Evolutionary conservation across 2,113 vertebrate species (phyloP).

Genomic region (Lepus americanus): DNA sequence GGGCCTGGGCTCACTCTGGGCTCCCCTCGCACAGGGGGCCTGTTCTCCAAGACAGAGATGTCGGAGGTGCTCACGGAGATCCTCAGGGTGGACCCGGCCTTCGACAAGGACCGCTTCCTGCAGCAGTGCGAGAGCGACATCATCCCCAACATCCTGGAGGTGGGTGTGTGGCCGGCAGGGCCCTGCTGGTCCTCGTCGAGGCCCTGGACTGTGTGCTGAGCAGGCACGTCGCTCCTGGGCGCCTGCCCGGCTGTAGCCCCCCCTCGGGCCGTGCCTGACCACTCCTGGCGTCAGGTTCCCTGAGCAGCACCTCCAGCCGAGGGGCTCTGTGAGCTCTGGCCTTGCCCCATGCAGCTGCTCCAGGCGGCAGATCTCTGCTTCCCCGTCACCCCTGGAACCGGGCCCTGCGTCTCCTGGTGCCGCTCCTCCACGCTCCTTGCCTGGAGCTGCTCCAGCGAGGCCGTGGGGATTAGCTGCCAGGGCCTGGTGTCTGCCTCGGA

Average conservation of each 20-base stretch:
- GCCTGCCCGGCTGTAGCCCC: background rate
- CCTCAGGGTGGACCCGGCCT: conserved; percentile 93
- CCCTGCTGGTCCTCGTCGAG: background rate
- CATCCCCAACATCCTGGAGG: conserved; percentile 98
- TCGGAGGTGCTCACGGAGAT: conserved; percentile 98
- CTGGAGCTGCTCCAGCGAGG: background rate
- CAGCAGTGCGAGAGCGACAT: conserved; percentile 95
- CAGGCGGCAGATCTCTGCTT: too few species aligned
- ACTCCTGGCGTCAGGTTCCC: background rate
- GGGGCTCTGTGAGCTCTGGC: background rate
- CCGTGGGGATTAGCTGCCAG: background rate
- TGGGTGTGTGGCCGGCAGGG: conserved; percentile 48
- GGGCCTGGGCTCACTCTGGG: background rate
- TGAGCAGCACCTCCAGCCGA: too few species aligned
- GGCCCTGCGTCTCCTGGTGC: background rate
- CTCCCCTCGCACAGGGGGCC: conserved; percentile 89
- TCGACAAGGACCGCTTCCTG: conserved; percentile 96
- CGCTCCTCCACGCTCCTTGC: background rate
- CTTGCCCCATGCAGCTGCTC: fast-evolving
- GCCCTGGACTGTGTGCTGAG: background rate
- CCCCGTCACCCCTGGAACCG: background rate
- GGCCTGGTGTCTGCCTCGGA: background rate
- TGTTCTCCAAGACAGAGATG: conserved; percentile 99
- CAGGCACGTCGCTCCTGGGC: background rate
- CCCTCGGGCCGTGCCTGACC: background rate